These are phyloP conservation scores for Pelmatolapia mariae DNA, from an alignment of 2,113 vertebrate species.

Conservation along the genomic window DNA sequence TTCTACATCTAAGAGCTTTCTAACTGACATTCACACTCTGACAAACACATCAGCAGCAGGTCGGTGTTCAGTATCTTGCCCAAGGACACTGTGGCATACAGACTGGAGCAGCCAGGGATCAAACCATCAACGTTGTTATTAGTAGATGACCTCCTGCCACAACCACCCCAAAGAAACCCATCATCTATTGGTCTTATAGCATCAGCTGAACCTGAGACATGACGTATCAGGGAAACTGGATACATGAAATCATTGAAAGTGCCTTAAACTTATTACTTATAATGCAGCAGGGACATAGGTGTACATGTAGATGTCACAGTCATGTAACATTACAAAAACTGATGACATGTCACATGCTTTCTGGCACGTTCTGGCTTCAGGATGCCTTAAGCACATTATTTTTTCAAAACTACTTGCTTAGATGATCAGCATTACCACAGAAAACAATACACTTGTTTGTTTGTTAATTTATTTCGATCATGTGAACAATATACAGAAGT, in stretches of 20 bases:
- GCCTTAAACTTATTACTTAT: not conserved
- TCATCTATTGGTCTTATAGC: not conserved
- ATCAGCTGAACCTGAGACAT: not conserved
- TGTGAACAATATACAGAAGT: not conserved
- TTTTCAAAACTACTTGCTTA: not conserved
- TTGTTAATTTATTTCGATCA: not conserved
- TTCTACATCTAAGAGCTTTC: not conserved
- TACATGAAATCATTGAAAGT: not conserved
- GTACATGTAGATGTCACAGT: not conserved
- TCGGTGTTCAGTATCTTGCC: not conserved
- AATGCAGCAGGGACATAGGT: not conserved
- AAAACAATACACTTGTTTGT: not conserved
- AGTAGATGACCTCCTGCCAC: not conserved
- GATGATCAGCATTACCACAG: not conserved
- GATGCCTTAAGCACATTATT: not conserved
- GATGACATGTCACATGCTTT: not conserved
- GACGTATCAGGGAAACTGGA: not conserved
- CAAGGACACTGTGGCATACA: not conserved
- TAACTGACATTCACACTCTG: not conserved
- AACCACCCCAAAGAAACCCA: not conserved
- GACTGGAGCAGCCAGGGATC: not conserved
- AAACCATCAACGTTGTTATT: not conserved
- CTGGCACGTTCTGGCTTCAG: not conserved
- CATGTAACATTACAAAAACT: not conserved
- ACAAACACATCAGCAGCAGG: not conserved